These are phyloP conservation scores for Tipula lateralis DNA, from an alignment of 2,888 invertebrate species.

Conservation along the genomic window DNA sequence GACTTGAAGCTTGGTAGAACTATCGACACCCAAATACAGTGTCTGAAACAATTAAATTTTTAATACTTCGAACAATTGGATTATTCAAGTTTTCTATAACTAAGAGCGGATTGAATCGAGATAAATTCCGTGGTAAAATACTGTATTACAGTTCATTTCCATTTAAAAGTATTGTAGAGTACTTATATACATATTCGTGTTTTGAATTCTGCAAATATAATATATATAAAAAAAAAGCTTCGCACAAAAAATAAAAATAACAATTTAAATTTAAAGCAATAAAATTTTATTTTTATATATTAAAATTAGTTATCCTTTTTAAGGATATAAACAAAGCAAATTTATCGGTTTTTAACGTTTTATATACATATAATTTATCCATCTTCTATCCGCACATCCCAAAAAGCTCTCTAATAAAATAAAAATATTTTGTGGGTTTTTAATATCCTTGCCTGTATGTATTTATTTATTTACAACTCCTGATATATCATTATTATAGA, in stretches of 20 bases:
- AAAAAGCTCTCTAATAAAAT: neutral
- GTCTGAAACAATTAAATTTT: neutral
- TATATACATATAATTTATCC: neutral
- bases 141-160: no score
- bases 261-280: neutral
- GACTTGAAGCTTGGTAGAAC: neutral
- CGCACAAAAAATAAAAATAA: neutral
- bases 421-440: neutral
- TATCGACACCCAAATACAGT: neutral
- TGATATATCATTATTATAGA: neutral
- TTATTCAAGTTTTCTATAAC: neutral
- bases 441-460: neutral
- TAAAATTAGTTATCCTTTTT: neutral
- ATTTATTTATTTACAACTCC: neutral
- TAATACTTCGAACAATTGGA: neutral
- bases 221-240: neutral
- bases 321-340: neutral
- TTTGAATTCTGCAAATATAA: neutral
- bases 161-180: no score
- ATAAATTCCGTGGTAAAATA: no score
- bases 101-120: neutral
- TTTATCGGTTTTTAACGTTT: neutral
- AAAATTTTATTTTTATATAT: neutral
- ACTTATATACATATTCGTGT: neutral
- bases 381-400: neutral